Evolutionary conservation across 2,113 vertebrate species (phyloP).

Genomic region (Acanthisitta chloris): DNA sequence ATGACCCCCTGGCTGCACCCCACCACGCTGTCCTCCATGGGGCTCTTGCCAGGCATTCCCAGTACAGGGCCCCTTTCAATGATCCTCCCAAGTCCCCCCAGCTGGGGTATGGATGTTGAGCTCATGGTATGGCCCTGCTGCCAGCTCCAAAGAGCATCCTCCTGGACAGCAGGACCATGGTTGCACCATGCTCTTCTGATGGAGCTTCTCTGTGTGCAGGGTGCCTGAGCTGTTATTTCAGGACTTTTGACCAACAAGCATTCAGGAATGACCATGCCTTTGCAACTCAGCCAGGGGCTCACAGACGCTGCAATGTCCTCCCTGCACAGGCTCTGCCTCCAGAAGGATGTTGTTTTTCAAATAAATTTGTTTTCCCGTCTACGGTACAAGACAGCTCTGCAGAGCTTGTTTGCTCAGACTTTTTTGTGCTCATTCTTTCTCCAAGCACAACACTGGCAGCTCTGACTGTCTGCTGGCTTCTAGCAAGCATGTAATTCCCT

Average conservation of each 20-base stretch:
- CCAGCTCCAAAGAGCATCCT: neutral
- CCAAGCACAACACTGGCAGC: slow-evolving; percentile 63
- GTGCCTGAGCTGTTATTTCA: neutral
- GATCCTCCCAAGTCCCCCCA: neutral
- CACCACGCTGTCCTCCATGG: accelerated
- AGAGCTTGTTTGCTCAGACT: slow-evolving; percentile 53
- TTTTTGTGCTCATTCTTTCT: neutral
- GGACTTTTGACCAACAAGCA: neutral
- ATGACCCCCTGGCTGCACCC: neutral
- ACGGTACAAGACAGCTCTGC: neutral
- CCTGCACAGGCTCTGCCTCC: neutral
- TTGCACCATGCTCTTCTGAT: neutral
- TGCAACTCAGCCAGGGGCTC: neutral
- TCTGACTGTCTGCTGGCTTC: slow-evolving; percentile 43
- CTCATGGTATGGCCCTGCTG: neutral
- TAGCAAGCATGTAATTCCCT: neutral
- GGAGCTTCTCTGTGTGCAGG: neutral
- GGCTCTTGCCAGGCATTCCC: neutral
- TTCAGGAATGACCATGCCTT: neutral
- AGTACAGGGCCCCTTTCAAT: neutral
- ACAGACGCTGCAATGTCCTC: neutral
- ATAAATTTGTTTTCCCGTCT: slow-evolving; percentile 43
- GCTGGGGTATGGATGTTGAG: neutral
- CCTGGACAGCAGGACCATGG: neutral
- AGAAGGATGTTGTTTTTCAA: slow-evolving; percentile 20